Evolutionary conservation across 2,113 vertebrate genomes (phyloP).

Genomic region (Misgurnus mizolepis): DNA sequence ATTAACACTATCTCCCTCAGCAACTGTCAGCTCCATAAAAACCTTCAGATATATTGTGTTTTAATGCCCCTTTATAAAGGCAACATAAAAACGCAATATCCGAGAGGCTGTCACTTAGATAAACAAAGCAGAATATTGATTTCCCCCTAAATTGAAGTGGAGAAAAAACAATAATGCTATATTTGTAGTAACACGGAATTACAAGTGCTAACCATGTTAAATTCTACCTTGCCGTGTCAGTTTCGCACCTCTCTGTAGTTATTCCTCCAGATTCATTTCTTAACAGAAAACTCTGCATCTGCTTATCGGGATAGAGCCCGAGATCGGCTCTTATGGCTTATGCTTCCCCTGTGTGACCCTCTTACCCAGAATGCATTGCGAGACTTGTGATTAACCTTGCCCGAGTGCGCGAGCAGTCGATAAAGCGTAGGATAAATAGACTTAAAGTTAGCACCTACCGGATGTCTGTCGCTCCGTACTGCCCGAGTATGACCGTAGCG

Average conservation of each 20-base stretch:
- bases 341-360: constrained; percentile 30
- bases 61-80: constrained; percentile 81
- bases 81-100: constrained; percentile 84
- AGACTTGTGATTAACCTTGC: constrained; percentile 54
- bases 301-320: constrained; percentile 30
- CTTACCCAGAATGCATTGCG: constrained; percentile 44
- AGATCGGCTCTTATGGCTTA: constrained; percentile 10
- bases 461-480: constrained; percentile 52
- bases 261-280: constrained; percentile 60
- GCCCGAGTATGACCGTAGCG: constrained; percentile 48
- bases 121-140: constrained; percentile 85
- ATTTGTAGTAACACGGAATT: constrained; percentile 81
- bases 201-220: constrained; percentile 73
- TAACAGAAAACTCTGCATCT: constrained; percentile 46
- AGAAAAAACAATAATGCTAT: constrained; percentile 77
- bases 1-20: constrained; percentile 74
- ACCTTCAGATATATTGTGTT: constrained; percentile 78
- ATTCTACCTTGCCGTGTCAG: constrained; percentile 74
- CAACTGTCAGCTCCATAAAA: constrained; percentile 78
- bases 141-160: constrained; percentile 77
- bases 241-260: constrained; percentile 63
- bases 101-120: constrained; percentile 77
- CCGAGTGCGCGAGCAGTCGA: constrained; percentile 51
- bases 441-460: constrained; percentile 20
- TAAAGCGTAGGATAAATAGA: constrained; percentile 59